Conservation (phyloP, 2,113 vertebrate genomes). For the Noctilio leporinus region DNA sequence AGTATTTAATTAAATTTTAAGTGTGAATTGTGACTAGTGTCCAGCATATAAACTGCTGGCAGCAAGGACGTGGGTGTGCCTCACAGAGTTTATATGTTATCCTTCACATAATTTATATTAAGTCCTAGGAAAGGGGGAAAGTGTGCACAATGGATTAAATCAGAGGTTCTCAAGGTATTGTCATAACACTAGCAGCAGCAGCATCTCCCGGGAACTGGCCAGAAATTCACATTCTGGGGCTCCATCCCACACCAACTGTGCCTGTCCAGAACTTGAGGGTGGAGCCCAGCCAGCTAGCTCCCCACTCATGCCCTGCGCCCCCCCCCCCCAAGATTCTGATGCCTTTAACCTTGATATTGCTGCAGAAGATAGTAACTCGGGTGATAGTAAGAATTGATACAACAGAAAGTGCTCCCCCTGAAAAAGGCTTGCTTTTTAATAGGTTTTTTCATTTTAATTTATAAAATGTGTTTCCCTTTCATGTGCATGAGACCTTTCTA, state of each 20-base stretch:
- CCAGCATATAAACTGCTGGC: background rate
- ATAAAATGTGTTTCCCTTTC: background rate
- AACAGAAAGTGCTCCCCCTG: background rate
- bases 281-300: too few relatives aligned
- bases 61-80: background rate
- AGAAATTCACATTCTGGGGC: background rate
- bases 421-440: background rate
- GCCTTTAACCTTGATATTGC: background rate
- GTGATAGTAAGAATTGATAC: background rate
- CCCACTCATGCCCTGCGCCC: too few relatives aligned
- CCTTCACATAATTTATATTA: background rate
- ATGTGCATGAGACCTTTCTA: background rate
- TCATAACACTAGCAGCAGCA: background rate
- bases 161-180: background rate
- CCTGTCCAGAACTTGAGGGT: background rate
- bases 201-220: background rate
- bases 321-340: background rate
- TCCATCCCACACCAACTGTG: background rate
- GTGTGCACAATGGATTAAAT: background rate
- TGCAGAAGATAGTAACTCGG: background rate
- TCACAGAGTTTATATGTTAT: background rate
- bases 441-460: background rate
- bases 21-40: background rate
- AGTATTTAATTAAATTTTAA: constrained; percentile 1
- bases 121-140: background rate